These are phyloP conservation scores for Rosalia funebris DNA, from an alignment of 2,888 invertebrate species.

Conservation along the genomic window DNA sequence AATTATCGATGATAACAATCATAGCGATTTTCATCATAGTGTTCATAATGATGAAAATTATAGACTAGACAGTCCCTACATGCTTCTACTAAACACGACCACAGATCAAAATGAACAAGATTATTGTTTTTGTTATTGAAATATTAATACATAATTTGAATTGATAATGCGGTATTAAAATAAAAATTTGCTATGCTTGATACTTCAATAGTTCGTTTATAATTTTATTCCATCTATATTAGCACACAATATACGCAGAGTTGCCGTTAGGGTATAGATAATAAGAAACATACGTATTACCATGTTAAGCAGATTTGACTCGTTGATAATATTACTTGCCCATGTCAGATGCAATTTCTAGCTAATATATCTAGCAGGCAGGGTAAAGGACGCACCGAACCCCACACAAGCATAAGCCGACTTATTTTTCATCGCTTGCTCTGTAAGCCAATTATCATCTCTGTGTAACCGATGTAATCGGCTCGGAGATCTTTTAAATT, in stretches of 20 bases:
- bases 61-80: no score
- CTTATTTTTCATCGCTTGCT: slow-evolving; percentile 48
- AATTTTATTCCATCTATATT: neutral
- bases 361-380: slow-evolving; percentile 53
- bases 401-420: slow-evolving; percentile 45
- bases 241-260: slow-evolving; percentile 33
- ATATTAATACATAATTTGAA: no score
- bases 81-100: no score
- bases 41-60: no score
- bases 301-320: slow-evolving; percentile 44
- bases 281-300: slow-evolving; percentile 22
- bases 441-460: slow-evolving; percentile 50
- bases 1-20: no score
- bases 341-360: slow-evolving; percentile 55
- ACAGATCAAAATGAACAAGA: no score
- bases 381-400: slow-evolving; percentile 37
- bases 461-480: slow-evolving; percentile 36
- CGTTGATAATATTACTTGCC: slow-evolving; percentile 43
- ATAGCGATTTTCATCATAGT: no score
- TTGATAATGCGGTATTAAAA: no score
- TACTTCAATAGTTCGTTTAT: no score
- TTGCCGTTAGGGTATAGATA: slow-evolving; percentile 29
- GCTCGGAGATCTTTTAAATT: slow-evolving; percentile 21
- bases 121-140: no score
- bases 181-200: no score